Percentiles rank a stretch among this genome's conserved stretches.
phyloP scores from a whole-genome alignment of 2,888 invertebrate genomes.

The Patella ulyssiponensis region DNA sequence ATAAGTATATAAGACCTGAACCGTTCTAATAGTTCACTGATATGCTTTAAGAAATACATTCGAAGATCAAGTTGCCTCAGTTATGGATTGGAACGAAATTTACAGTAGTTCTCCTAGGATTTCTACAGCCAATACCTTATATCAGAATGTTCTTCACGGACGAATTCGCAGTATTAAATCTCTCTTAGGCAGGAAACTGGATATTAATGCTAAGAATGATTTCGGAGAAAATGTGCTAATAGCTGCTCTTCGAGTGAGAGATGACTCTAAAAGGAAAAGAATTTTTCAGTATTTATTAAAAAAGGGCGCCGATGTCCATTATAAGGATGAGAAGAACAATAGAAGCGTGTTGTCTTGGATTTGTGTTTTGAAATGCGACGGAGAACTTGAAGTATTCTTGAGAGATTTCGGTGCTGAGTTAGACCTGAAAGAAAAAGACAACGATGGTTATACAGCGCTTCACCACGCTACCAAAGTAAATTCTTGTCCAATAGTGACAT shows the following conservation, averaged over 20 bases:
- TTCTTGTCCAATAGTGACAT: conserved; percentile 46
- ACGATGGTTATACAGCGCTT: conserved; percentile 59
- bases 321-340: conserved; percentile 46
- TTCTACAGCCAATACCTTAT: not conserved
- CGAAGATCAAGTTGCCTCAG: too few relatives aligned
- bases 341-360: conserved; percentile 62
- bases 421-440: conserved; percentile 58
- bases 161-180: conserved; percentile 50
- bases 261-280: conserved; percentile 46
- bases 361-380: conserved; percentile 48
- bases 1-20: too few relatives aligned
- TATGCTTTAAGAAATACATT: too few relatives aligned
- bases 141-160: conserved; percentile 49
- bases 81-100: conserved; percentile 1
- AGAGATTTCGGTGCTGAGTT: conserved; percentile 58
- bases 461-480: conserved; percentile 62
- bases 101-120: not conserved
- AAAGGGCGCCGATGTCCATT: conserved; percentile 51
- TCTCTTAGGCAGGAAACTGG: conserved; percentile 52
- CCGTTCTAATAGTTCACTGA: too few relatives aligned
- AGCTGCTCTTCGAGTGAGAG: conserved; percentile 59
- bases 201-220: conserved; percentile 53
- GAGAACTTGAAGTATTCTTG: conserved; percentile 51
- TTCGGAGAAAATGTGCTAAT: conserved; percentile 59
- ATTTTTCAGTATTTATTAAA: conserved; percentile 60